phyloP scores from a whole-genome alignment of 2,888 invertebrate genomes.

The Glyphotaelius pellucidus region DNA sequence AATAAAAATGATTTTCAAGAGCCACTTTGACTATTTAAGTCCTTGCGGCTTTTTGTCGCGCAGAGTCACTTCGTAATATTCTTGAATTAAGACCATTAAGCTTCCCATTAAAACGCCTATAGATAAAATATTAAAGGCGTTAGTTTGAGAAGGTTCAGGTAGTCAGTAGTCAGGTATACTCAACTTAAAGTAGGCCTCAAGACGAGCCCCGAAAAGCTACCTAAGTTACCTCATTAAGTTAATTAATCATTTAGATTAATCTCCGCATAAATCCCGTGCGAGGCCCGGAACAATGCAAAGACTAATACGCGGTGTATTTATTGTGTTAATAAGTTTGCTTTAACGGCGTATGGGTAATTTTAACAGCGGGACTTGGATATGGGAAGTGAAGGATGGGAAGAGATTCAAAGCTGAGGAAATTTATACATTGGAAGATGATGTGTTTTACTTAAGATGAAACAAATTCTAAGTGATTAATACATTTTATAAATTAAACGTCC shows the following conservation, averaged over 20 bases:
- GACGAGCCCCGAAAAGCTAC: background rate
- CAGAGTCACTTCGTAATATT: background rate
- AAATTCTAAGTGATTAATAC: background rate
- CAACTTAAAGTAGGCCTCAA: conserved; percentile 3
- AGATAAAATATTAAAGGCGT: background rate
- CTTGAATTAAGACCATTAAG: background rate
- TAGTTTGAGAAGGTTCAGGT: background rate
- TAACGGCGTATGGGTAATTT: conserved; percentile 4
- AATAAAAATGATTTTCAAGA: too few relatives aligned
- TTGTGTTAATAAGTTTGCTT: conserved; percentile 27
- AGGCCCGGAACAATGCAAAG: conserved; percentile 8
- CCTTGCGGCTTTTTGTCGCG: background rate
- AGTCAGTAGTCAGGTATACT: background rate
- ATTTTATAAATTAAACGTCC: background rate
- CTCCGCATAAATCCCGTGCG: conserved; percentile 25
- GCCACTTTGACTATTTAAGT: background rate
- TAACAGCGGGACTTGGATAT: background rate
- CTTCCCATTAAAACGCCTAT: background rate
- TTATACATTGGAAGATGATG: background rate
- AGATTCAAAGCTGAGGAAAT: background rate
- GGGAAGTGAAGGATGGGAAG: background rate
- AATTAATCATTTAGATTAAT: conserved; percentile 53
- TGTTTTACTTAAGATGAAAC: background rate
- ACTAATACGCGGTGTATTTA: conserved; percentile 28
- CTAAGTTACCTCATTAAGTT: conserved; percentile 49